phyloP scores from a whole-genome alignment of 2,888 invertebrate species.

The Atrina japonica region DNA sequence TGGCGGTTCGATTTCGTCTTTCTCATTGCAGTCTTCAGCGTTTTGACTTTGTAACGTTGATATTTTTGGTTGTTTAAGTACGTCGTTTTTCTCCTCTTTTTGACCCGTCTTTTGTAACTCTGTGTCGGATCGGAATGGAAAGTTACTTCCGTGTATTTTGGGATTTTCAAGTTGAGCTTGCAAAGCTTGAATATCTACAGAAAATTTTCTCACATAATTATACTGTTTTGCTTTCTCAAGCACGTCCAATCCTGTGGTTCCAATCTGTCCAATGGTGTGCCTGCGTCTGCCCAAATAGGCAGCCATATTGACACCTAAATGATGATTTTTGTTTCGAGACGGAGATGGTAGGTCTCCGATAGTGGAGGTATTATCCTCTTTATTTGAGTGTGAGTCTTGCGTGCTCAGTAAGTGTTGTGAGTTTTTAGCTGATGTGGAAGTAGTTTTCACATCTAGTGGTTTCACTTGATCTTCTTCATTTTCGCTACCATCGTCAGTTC shows the following conservation, averaged over 20 bases:
- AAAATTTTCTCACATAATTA: conserved; percentile 79
- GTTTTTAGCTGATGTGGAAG: conserved; percentile 12
- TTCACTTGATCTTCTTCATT: conserved; percentile 50
- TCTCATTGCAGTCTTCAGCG: conserved; percentile 26
- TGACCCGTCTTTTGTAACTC: conserved; percentile 44
- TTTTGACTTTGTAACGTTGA: conserved; percentile 37
- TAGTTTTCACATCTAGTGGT: conserved; percentile 17
- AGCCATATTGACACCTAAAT: conserved; percentile 71
- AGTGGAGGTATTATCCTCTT: conserved; percentile 45
- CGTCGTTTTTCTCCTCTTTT: conserved; percentile 29
- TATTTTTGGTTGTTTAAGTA: conserved; percentile 21
- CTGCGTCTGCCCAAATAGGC: conserved; percentile 70
- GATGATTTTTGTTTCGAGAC: conserved; percentile 43
- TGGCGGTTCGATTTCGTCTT: conserved; percentile 23
- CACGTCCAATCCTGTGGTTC: conserved; percentile 61
- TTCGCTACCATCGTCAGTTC: conserved; percentile 49
- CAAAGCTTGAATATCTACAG: conserved; percentile 78
- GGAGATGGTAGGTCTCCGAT: conserved; percentile 40
- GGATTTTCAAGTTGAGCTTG: conserved; percentile 79
- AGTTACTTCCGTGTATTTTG: conserved; percentile 67
- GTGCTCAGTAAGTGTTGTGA: conserved; percentile 25
- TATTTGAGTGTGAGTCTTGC: conserved; percentile 38
- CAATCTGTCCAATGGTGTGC: conserved; percentile 75
- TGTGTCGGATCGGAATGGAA: conserved; percentile 59
- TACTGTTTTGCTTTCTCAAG: conserved; percentile 71